Conservation (phyloP, 2,113 vertebrate species). For the Naja naja region DNA sequence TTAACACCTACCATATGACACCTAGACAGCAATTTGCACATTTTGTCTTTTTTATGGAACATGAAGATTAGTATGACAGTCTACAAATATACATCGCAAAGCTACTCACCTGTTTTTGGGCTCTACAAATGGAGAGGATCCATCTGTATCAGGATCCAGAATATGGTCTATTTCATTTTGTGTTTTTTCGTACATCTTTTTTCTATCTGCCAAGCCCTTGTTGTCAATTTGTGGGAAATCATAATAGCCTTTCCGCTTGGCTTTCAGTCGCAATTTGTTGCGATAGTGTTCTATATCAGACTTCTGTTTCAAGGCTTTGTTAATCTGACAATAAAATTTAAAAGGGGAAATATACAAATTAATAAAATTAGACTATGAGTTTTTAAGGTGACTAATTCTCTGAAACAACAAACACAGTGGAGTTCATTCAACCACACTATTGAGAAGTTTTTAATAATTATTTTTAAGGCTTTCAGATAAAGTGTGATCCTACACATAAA, state of each 20-base stretch:
- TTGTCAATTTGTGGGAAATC: conserved; percentile 86
- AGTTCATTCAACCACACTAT: neutral
- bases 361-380: conserved; percentile 46
- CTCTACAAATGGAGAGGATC: conserved; percentile 85
- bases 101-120: conserved; percentile 83
- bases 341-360: conserved; percentile 47
- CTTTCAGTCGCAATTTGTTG: conserved; percentile 96
- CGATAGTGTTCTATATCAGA: conserved; percentile 98
- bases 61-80: neutral
- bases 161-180: conserved; percentile 80
- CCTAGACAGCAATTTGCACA: neutral
- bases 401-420: neutral
- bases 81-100: neutral
- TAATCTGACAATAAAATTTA: conserved; percentile 76
- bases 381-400: conserved; percentile 61
- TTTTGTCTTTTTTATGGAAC: neutral
- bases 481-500: neutral
- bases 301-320: conserved; percentile 95
- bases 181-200: conserved; percentile 77
- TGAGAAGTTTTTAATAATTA: neutral
- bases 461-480: neutral
- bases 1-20: neutral
- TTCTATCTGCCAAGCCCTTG: conserved; percentile 76
- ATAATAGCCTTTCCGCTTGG: conserved; percentile 95
- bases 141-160: conserved; percentile 83